phyloP scores from a whole-genome alignment of 2,797 vertebrate species.

The Sebastes nivosus region DNA sequence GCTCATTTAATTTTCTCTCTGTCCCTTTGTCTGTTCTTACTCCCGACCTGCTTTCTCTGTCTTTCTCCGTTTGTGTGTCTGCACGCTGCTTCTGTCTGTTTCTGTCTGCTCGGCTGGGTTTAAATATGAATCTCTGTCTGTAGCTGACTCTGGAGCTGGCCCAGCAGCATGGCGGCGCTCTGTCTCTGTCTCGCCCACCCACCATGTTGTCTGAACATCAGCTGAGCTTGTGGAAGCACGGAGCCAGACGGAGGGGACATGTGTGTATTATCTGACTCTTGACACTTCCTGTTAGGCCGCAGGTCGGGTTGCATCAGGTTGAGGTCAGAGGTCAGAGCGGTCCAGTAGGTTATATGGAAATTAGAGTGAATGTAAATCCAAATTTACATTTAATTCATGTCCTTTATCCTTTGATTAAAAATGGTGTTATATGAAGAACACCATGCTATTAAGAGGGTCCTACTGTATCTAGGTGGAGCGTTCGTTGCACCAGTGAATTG shows the following conservation, averaged over 20 bases:
- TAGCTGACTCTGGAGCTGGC: conserved; percentile 75
- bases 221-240: conserved; percentile 79
- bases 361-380: neutral
- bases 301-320: neutral
- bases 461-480: neutral
- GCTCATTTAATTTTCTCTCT: conserved; percentile 4
- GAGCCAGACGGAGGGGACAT: conserved; percentile 67
- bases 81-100: neutral
- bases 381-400: neutral
- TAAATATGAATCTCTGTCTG: neutral
- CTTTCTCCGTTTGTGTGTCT: conserved; percentile 4
- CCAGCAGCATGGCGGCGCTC: conserved; percentile 74
- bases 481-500: no score
- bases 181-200: conserved; percentile 75
- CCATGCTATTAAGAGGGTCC: neutral
- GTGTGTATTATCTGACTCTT: conserved; percentile 63
- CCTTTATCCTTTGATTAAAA: neutral
- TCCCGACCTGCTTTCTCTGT: conserved; percentile 25
- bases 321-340: conserved; percentile 15
- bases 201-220: conserved; percentile 81
- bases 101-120: neutral
- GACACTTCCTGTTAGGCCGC: conserved; percentile 31
- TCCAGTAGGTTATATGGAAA: neutral
- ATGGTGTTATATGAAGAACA: neutral
- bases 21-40: conserved; percentile 21